A percentile compares a stretch with the other conserved stretches of the same genome.
Evolutionary conservation across 2,888 invertebrate species (phyloP).

Genomic region (Dorcus parallelipipedus): DNA sequence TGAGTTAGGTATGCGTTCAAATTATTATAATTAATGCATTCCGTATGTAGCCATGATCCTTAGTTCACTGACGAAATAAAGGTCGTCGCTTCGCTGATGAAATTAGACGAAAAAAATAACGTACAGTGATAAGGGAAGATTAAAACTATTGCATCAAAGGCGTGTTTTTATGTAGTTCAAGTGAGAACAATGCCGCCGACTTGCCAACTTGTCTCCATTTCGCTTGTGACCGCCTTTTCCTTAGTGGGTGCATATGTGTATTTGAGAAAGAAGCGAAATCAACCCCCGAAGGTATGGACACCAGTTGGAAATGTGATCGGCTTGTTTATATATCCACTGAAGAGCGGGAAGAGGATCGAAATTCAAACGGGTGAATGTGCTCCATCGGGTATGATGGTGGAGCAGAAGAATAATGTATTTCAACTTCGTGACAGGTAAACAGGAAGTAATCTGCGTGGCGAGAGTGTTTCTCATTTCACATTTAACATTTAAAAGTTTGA

Average conservation of each 20-base stretch:
- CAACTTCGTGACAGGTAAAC: constrained; percentile 24
- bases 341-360: constrained; percentile 43
- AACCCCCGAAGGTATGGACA: constrained; percentile 31
- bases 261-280: background rate
- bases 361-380: constrained; percentile 33
- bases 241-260: background rate
- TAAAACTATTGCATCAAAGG: too few relatives aligned
- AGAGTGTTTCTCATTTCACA: background rate
- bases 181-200: too few relatives aligned
- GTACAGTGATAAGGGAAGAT: too few relatives aligned
- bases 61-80: too few relatives aligned
- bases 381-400: background rate
- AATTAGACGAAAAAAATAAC: too few relatives aligned
- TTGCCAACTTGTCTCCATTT: too few relatives aligned
- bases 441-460: background rate
- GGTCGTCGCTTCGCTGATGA: too few relatives aligned
- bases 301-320: constrained; percentile 39
- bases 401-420: constrained; percentile 16
- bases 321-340: constrained; percentile 44
- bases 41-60: too few relatives aligned
- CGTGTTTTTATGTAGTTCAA: too few relatives aligned
- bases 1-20: too few relatives aligned
- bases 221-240: too few relatives aligned
- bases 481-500: background rate
- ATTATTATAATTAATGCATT: too few relatives aligned